phyloP scores from a whole-genome alignment of 2,797 vertebrate genomes.

The Sebastes nivosus region DNA sequence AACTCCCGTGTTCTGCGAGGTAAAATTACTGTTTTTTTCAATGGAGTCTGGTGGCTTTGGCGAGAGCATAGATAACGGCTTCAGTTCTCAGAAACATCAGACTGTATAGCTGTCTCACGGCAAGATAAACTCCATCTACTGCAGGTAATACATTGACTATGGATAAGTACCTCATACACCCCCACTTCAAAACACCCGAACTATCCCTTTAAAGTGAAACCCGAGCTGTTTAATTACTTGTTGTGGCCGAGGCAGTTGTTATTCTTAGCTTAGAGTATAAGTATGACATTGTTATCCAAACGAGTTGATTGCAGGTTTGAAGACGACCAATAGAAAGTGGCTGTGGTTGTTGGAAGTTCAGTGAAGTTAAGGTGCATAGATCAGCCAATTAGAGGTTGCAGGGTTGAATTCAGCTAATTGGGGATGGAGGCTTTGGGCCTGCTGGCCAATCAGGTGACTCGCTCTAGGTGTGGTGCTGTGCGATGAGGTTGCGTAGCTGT shows the following conservation, averaged over 20 bases:
- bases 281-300: background rate
- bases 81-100: background rate
- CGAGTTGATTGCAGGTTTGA: background rate
- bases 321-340: background rate
- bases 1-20: background rate
- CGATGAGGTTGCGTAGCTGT: constrained; percentile 93
- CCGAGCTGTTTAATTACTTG: background rate
- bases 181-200: background rate
- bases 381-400: background rate
- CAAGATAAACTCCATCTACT: no score
- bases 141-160: background rate
- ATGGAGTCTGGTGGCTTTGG: background rate
- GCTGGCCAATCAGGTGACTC: background rate
- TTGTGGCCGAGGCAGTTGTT: background rate
- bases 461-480: constrained; percentile 83
- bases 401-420: background rate
- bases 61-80: no score
- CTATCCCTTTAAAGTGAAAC: background rate
- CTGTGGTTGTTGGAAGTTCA: background rate
- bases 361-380: constrained; percentile 30
- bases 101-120: background rate
- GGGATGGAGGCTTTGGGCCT: background rate
- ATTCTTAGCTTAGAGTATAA: background rate
- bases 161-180: background rate
- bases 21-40: background rate